Conservation (phyloP, 2,797 vertebrate genomes). For the Tadarida brasiliensis region DNA sequence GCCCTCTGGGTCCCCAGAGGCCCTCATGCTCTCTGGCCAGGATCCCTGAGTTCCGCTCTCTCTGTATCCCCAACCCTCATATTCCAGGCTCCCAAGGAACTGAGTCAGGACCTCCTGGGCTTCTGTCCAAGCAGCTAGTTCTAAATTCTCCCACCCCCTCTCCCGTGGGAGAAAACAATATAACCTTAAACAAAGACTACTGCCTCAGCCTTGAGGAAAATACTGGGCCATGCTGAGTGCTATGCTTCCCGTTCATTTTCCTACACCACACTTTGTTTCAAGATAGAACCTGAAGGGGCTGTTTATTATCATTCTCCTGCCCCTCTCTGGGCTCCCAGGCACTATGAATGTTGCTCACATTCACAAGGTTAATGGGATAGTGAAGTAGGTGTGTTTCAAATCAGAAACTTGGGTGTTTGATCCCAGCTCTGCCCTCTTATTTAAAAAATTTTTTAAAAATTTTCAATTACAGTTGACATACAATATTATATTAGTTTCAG, state of each 20-base stretch:
- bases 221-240: neutral
- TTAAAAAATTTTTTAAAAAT: neutral
- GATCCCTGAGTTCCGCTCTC: conserved; percentile 40
- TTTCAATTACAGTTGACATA: neutral
- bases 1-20: conserved; percentile 52
- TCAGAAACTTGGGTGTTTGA: neutral
- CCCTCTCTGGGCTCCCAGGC: neutral
- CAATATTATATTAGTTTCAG: neutral
- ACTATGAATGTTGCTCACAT: neutral
- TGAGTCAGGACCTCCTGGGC: conserved; percentile 62
- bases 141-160: neutral
- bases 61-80: neutral
- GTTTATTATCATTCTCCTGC: neutral
- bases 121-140: conserved; percentile 57
- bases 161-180: conserved; percentile 70
- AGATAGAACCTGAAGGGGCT: neutral
- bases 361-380: no score
- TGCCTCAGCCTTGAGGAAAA: conserved; percentile 51
- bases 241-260: neutral
- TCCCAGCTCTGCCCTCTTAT: neutral
- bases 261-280: conserved; percentile 28
- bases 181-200: conserved; percentile 55
- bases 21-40: conserved; percentile 16
- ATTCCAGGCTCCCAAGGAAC: conserved; percentile 63
- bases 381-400: neutral